These are phyloP conservation scores for Hydractinia symbiolongicarpus DNA, from an alignment of 30 jellyfish, hydroid and myxozoan genomes.

Conservation along the genomic window DNA sequence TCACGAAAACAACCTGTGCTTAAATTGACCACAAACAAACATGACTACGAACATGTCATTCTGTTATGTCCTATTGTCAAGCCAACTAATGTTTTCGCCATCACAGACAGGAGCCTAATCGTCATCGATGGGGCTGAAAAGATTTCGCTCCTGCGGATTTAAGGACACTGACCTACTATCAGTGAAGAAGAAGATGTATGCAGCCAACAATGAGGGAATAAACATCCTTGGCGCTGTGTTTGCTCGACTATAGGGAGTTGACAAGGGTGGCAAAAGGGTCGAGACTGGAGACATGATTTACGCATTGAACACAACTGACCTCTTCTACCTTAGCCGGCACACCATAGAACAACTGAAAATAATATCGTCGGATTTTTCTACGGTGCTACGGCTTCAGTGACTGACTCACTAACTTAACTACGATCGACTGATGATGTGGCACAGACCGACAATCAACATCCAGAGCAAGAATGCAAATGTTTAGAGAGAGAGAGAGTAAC, in stretches of 20 bases:
- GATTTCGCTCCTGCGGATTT: neutral
- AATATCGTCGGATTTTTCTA: neutral
- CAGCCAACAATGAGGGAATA: slow-evolving; percentile 23
- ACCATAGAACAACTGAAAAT: slow-evolving; percentile 20
- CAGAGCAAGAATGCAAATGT: slow-evolving; percentile 9
- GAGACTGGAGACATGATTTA: slow-evolving; percentile 16
- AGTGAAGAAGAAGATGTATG: slow-evolving; percentile 6
- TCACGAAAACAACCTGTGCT: slow-evolving; percentile 8
- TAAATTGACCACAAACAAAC: slow-evolving; percentile 7
- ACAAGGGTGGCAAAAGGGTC: slow-evolving; percentile 7
- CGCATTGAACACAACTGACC: slow-evolving; percentile 13
- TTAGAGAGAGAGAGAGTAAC: slow-evolving; percentile 7
- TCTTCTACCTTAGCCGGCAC: slow-evolving; percentile 24
- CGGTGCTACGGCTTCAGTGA: neutral
- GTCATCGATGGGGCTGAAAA: slow-evolving; percentile 17
- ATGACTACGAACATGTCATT: slow-evolving; percentile 2
- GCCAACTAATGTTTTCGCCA: slow-evolving; percentile 1
- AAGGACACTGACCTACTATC: slow-evolving; percentile 16
- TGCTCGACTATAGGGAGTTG: slow-evolving; percentile 11
- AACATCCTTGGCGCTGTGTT: slow-evolving; percentile 23
- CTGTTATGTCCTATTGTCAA: neutral
- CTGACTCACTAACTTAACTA: neutral
- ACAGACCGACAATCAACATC: slow-evolving; percentile 1
- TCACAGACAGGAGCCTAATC: slow-evolving; percentile 25
- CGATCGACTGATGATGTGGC: neutral